Evolutionary conservation across 2,113 vertebrate species (phyloP).

Genomic region (Mesembrinibis cayennensis): DNA sequence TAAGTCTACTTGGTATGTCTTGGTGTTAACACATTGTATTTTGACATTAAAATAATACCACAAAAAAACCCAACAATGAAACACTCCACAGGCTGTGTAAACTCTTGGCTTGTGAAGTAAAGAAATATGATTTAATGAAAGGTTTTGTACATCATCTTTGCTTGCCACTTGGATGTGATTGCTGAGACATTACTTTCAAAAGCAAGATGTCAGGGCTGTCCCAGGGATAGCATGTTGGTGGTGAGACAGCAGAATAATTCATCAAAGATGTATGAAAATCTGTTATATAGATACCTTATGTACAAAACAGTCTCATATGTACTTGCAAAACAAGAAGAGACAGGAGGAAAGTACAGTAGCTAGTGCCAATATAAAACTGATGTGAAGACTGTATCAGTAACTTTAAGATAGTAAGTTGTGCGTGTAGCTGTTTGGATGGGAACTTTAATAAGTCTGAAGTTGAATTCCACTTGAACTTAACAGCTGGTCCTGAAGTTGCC

Average conservation of each 20-base stretch:
- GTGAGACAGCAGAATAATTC: not conserved
- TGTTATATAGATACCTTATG: not conserved
- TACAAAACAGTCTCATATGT: not conserved
- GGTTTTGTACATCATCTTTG: not conserved
- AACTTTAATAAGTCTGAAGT: not conserved
- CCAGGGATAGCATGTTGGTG: not conserved
- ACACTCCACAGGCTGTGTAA: not conserved
- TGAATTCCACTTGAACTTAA: not conserved
- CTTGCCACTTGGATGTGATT: not conserved
- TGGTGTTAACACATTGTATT: not conserved
- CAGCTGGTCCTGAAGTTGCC: not conserved
- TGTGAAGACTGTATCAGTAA: not conserved
- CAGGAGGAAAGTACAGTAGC: not conserved
- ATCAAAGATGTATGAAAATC: not conserved
- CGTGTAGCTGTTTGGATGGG: not conserved
- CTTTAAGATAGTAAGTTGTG: not conserved
- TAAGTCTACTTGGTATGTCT: not conserved
- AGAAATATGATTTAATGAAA: not conserved
- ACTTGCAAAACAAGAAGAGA: not conserved
- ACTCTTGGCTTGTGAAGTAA: not conserved
- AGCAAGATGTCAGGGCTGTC: not conserved
- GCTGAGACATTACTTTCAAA: not conserved
- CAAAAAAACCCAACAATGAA: not conserved
- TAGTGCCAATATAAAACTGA: not conserved
- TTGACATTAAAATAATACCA: not conserved